Evolutionary conservation across 2,113 vertebrate species (phyloP).

Genomic region (Promerops cafer): DNA sequence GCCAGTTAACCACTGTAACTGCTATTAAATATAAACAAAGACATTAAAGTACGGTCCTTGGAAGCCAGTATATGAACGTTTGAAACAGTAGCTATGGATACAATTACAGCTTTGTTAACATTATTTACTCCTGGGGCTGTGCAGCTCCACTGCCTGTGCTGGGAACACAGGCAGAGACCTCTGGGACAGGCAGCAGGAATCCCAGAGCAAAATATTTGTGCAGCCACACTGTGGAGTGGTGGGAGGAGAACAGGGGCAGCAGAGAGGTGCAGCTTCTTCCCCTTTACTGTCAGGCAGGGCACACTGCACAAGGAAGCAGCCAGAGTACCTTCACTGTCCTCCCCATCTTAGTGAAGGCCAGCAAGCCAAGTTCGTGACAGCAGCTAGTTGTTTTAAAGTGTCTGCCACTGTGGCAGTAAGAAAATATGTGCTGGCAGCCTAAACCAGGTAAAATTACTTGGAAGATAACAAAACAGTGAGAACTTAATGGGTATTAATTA

Average conservation of each 20-base stretch:
- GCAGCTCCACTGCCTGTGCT: background rate
- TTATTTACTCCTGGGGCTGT: background rate
- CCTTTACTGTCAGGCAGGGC: background rate
- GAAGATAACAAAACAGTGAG: background rate
- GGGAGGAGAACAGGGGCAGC: background rate
- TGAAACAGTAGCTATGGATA: slow-evolving; percentile 9
- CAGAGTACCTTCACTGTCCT: background rate
- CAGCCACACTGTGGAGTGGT: background rate
- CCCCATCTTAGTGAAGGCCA: background rate
- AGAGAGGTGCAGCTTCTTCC: background rate
- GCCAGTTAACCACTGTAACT: slow-evolving; percentile 11
- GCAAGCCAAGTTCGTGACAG: background rate
- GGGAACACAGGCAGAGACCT: background rate
- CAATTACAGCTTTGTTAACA: background rate
- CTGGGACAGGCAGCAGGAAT: background rate
- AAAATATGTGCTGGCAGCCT: background rate
- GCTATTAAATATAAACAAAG: slow-evolving; percentile 36
- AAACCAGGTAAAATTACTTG: background rate
- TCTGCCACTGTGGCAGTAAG: background rate
- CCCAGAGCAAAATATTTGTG: background rate
- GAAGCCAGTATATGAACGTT: background rate
- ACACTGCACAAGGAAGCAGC: background rate
- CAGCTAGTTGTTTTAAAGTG: background rate
- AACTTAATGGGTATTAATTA: background rate
- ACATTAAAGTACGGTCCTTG: background rate